These are phyloP conservation scores for Theristicus caerulescens DNA, from an alignment of 2,113 vertebrate species.

Conservation along the genomic window DNA sequence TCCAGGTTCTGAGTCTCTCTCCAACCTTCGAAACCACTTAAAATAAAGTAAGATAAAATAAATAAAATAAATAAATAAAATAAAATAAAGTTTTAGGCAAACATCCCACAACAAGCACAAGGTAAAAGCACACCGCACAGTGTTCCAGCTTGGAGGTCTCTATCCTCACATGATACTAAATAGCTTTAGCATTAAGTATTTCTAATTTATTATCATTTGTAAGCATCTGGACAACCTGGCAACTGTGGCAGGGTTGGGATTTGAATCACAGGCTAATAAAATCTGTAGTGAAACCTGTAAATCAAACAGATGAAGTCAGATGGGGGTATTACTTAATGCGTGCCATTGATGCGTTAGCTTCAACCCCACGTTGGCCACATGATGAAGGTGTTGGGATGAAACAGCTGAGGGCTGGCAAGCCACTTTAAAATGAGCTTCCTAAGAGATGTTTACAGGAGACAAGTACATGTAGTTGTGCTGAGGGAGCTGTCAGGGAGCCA, in stretches of 20 bases:
- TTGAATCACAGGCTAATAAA: constrained; percentile 13
- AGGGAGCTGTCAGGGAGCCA: not conserved
- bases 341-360: not conserved
- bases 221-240: constrained; percentile 44
- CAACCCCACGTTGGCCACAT: accelerated
- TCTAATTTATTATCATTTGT: constrained; percentile 10
- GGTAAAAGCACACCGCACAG: not conserved
- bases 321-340: not conserved
- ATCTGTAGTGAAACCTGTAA: not conserved
- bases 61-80: not conserved
- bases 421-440: not conserved
- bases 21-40: not conserved
- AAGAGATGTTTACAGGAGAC: not conserved
- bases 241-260: not conserved
- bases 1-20: not conserved
- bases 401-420: not conserved
- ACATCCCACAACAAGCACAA: not conserved
- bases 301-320: not conserved
- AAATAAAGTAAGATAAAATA: not conserved
- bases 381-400: not conserved
- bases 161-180: not conserved
- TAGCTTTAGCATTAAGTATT: not conserved
- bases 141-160: not conserved
- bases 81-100: not conserved
- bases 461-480: accelerated